Evolutionary conservation across 2,888 invertebrate species (phyloP).

Genomic region (Ceramica pisi): DNA sequence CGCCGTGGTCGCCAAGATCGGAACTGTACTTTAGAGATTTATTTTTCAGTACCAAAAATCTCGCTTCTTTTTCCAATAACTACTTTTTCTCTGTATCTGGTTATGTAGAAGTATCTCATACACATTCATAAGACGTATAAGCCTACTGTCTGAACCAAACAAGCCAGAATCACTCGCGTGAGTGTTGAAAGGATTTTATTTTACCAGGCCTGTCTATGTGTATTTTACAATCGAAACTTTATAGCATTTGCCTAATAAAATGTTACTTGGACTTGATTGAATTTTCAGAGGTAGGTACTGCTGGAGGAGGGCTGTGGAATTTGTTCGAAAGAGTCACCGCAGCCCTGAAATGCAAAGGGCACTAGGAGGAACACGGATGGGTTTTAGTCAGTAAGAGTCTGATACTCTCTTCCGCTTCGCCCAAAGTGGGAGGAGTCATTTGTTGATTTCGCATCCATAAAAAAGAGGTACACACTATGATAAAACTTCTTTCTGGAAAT

Average conservation of each 20-base stretch:
- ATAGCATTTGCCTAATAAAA: slow-evolving; percentile 45
- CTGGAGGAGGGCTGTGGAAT: too few species aligned
- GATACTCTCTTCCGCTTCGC: too few species aligned
- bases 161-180: not conserved
- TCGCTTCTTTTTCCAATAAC: not conserved
- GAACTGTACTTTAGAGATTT: too few species aligned
- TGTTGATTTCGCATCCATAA: too few species aligned
- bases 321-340: too few species aligned
- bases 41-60: not conserved
- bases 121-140: slow-evolving; percentile 5
- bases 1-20: too few species aligned
- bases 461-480: too few species aligned
- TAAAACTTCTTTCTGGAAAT: too few species aligned
- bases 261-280: slow-evolving; percentile 45
- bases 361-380: too few species aligned
- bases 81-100: slow-evolving; percentile 9
- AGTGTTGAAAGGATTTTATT: slow-evolving; percentile 37
- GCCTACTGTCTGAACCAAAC: not conserved
- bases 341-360: too few species aligned
- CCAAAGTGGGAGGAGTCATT: too few species aligned
- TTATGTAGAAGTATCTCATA: slow-evolving; percentile 8
- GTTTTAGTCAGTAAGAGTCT: too few species aligned
- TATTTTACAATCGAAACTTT: slow-evolving; percentile 37
- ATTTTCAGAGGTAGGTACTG: slow-evolving; percentile 4
- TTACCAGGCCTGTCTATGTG: slow-evolving; percentile 13